Evolutionary conservation across 2,113 vertebrate genomes (phyloP), one percentile per base, ranked within the genome.

Genomic region (Peromyscus polionotus): DNA sequence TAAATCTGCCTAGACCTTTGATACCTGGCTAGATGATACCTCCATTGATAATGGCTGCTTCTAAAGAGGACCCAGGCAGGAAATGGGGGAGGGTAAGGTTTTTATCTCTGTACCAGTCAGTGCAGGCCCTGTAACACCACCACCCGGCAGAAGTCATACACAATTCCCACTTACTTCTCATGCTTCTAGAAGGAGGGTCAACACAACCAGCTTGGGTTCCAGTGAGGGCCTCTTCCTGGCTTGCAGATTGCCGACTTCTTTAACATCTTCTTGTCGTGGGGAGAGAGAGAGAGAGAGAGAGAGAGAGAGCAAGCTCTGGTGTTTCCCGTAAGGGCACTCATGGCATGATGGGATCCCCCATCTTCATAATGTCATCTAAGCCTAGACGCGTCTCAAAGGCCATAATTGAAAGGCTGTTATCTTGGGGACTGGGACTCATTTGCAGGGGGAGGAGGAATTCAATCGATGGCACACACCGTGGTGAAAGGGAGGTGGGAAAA

Each of bases 1-100:
- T 97, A 97, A 98, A 94, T 98, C 95, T 98, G 92, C 97, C 89
- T 98, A 7, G 7, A 88, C 95, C 93, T 97, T 97, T 97, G 98
- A 98, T 95, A 36, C 0, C 26, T 73, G 80, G 94, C 92, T 97
- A 98, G 48, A 94, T 91, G 86, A 94, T 83, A 89, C 88, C 63
- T 92, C 26, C 85, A 4, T 1, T 84, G 61, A 73, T 81, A 91
- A 95, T 91, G 91, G 16, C 77, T 88, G 92, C 96, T 84, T 88
- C 95, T 81, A 89, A 96, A 90, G n/a, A 51, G 54, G n/a, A 12
- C 31, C 19, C 10, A 4, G 57, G 33, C 1, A 5, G 93, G 85
- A 42, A 72, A 39, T 8, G 42, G 36, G 7, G n/a, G 39, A 20
- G 11, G 11, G 75, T 93, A 36, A 73, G 90, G 90, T 84, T 85